Percentiles rank a stretch among this genome's conserved stretches.
Evolutionary conservation across 2,888 invertebrate genomes (phyloP).

Genomic region (Diaphora mendica): DNA sequence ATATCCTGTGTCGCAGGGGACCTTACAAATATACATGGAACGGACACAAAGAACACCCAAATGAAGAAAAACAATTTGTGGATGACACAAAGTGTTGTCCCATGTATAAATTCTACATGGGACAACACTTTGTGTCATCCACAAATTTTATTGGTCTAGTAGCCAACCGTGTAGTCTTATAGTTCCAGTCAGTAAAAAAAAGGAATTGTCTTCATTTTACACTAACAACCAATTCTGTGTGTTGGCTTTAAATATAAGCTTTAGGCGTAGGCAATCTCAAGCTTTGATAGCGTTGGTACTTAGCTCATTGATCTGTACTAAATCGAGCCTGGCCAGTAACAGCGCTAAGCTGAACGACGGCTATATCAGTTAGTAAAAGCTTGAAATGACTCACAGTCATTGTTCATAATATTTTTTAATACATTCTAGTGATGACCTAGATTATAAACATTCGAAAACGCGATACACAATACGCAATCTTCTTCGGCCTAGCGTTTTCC

Average conservation of each 20-base stretch:
- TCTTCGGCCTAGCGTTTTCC: too few species aligned
- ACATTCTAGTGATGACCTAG: not conserved
- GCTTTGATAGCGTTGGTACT: not conserved
- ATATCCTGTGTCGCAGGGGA: too few species aligned
- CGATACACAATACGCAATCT: too few species aligned
- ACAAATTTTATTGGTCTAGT: too few species aligned
- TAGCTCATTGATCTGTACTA: not conserved
- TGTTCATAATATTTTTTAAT: not conserved
- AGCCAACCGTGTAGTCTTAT: too few species aligned
- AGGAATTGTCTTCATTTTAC: not conserved
- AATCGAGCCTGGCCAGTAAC: not conserved
- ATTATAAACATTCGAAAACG: not conserved
- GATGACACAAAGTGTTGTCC: too few species aligned
- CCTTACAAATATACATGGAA: too few species aligned
- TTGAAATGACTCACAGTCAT: not conserved
- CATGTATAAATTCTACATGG: too few species aligned
- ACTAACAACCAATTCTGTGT: not conserved
- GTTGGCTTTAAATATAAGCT: not conserved
- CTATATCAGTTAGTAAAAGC: not conserved
- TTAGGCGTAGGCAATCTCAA: not conserved
- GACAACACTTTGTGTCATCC: too few species aligned
- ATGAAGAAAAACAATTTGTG: too few species aligned
- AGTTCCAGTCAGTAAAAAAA: too few species aligned
- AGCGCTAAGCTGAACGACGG: not conserved
- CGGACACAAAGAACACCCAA: too few species aligned